Percentiles rank a stretch among this genome's conserved stretches.
These are phyloP conservation scores for Ichneumon xanthorius DNA, from an alignment of 2,888 invertebrate species.

Conservation along the genomic window DNA sequence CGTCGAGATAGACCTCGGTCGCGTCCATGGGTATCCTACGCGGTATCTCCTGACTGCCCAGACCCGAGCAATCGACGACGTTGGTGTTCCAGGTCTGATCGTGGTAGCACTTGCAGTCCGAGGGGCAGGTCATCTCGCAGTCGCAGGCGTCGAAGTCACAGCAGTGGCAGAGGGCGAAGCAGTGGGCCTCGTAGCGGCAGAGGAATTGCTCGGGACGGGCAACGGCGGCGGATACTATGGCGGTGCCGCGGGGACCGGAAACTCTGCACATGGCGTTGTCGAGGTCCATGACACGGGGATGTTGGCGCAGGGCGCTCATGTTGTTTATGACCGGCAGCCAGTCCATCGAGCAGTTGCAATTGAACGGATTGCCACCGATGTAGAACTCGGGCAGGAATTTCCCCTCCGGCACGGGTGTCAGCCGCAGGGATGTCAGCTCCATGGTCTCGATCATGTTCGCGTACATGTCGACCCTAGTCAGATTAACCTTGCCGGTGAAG, in stretches of 20 bases:
- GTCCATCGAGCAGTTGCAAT: conserved; percentile 98
- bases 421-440: conserved; percentile 92
- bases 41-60: conserved; percentile 92
- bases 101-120: conserved; percentile 97
- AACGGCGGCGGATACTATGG: conserved; percentile 91
- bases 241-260: conserved; percentile 93
- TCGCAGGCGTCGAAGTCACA: conserved; percentile 98
- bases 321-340: conserved; percentile 97
- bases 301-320: conserved; percentile 92
- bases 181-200: conserved; percentile 96
- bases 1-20: conserved; percentile 96
- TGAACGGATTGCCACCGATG: conserved; percentile 96
- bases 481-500: conserved; percentile 93
- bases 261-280: conserved; percentile 95
- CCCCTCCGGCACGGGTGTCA: conserved; percentile 90
- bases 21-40: conserved; percentile 97
- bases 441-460: conserved; percentile 94
- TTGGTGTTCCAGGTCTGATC: conserved; percentile 97
- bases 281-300: conserved; percentile 95
- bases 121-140: conserved; percentile 98
- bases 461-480: conserved; percentile 95
- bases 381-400: conserved; percentile 94
- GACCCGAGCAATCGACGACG: conserved; percentile 95
- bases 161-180: conserved; percentile 97
- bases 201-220: conserved; percentile 94